Percentiles rank a stretch among this genome's conserved stretches.
phyloP scores from a whole-genome alignment of 2,113 vertebrate species.

The Copsychus sechellarum region DNA sequence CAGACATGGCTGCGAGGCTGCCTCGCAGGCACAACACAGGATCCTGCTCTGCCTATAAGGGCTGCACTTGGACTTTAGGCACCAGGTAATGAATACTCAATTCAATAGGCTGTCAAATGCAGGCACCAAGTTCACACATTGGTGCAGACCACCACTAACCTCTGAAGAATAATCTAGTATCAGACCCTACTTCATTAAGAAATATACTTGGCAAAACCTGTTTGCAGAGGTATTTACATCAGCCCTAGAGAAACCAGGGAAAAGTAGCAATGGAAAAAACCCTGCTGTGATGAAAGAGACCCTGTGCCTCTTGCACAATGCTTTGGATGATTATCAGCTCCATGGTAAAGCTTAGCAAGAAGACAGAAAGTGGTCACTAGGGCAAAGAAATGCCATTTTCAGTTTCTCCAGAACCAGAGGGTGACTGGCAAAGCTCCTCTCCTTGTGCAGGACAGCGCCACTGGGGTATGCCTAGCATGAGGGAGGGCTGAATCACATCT shows the following conservation, averaged over 20 bases:
- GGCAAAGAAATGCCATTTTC: not conserved
- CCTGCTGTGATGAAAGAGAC: fast-evolving
- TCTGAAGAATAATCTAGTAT: conserved; percentile 71
- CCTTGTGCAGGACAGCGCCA: not conserved
- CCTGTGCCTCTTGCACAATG: not conserved
- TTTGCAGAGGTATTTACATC: not conserved
- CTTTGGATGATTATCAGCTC: not conserved
- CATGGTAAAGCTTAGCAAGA: not conserved
- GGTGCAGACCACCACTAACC: conserved; percentile 67
- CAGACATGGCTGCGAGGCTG: not conserved
- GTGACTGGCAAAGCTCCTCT: not conserved
- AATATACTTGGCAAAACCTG: conserved; percentile 35
- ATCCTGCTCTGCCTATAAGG: conserved; percentile 11
- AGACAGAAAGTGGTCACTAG: not conserved
- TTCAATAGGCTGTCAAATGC: conserved; percentile 77
- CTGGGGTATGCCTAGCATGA: not conserved
- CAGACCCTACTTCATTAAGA: conserved; percentile 63
- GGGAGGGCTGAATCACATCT: not conserved
- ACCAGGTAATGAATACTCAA: conserved; percentile 83
- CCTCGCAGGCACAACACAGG: not conserved
- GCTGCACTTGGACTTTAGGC: conserved; percentile 57
- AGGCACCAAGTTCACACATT: conserved; percentile 77
- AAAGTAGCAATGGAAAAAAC: not conserved
- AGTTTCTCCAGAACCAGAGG: not conserved
- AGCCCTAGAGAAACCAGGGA: conserved; percentile 1